A percentile compares a stretch with the other conserved stretches of the same genome.
Evolutionary conservation across 2,113 vertebrate species (phyloP).

Genomic region (Cinclus cinclus): DNA sequence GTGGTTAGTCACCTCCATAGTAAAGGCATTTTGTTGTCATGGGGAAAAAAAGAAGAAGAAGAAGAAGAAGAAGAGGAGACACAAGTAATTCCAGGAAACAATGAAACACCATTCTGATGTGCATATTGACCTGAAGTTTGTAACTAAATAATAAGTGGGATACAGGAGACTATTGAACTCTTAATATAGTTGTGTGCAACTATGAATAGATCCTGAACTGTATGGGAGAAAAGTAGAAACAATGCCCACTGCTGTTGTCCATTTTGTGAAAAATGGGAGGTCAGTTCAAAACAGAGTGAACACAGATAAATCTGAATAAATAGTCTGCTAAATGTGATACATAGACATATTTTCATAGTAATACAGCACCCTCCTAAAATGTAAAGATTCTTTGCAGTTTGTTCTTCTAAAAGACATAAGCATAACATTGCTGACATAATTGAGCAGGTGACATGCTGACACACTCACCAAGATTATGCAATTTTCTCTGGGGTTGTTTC

Average conservation of each 20-base stretch:
- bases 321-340: not conserved
- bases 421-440: not conserved
- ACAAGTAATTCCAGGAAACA: not conserved
- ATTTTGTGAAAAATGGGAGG: not conserved
- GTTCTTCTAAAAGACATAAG: not conserved
- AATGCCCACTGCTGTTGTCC: not conserved
- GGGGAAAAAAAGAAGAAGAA: not conserved
- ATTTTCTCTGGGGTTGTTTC: not conserved
- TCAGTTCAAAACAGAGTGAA: not conserved
- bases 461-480: rapidly evolving
- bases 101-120: not conserved
- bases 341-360: not conserved
- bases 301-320: not conserved
- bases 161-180: not conserved
- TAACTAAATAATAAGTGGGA: not conserved
- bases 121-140: not conserved
- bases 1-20: not conserved
- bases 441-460: not conserved
- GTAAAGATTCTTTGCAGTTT: not conserved
- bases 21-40: not conserved
- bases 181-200: not conserved
- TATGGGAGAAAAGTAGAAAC: not conserved
- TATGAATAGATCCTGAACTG: not conserved
- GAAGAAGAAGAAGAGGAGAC: not conserved
- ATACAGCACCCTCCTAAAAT: not conserved